phyloP scores from a whole-genome alignment of 2,888 invertebrate genomes.

The Philereme transversata region DNA sequence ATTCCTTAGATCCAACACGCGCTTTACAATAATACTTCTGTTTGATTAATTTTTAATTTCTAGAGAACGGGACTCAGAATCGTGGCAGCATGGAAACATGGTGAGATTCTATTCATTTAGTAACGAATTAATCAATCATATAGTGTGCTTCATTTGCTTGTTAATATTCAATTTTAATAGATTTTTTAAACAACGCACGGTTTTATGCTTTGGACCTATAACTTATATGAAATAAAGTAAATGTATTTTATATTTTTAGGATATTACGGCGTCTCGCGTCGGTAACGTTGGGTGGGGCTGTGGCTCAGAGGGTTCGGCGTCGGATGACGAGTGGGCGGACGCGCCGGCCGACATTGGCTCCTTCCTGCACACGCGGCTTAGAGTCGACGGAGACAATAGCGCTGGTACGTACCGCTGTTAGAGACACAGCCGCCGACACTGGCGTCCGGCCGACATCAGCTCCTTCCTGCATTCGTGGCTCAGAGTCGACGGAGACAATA shows the following conservation, averaged over 20 bases:
- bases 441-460: no score
- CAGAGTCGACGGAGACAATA: no score
- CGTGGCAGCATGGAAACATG: conserved; percentile 73
- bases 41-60: conserved; percentile 25
- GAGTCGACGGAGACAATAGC: conserved; percentile 73
- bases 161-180: no score
- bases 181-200: no score
- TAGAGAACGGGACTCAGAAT: conserved; percentile 67
- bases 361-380: conserved; percentile 69
- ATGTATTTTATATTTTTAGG: conserved; percentile 46
- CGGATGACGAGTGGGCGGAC: conserved; percentile 76
- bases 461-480: no score
- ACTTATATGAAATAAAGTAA: no score
- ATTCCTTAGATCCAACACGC: no score
- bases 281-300: conserved; percentile 65
- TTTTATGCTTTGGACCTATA: no score
- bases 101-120: conserved; percentile 48
- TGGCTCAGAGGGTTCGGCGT: conserved; percentile 42
- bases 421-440: no score
- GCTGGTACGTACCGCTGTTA: conserved; percentile 49
- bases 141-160: neutral
- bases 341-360: conserved; percentile 77
- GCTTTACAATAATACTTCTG: no score
- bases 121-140: neutral
- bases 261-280: conserved; percentile 72